Base-by-base conservation (phyloP, 2,797 vertebrate species). In the Natrix natrix region DNA sequence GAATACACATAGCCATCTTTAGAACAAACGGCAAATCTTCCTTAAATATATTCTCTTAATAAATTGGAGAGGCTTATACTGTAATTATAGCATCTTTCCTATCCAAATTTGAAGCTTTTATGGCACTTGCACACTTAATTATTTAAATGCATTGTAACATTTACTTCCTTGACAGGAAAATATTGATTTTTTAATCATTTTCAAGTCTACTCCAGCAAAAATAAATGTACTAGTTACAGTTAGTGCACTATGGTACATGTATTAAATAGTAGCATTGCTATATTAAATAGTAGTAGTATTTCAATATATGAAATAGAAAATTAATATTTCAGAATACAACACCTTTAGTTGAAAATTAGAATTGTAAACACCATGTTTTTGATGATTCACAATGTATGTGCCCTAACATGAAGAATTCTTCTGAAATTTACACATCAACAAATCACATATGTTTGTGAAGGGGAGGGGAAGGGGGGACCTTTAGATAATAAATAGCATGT, bases 121-220 rank as follows among this genome's bases (percentile, higher is more conserved):
- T 97, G 96, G 93, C 95, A 95, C 97, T 97, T 97, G 95, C 95
- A 96, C 97, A 98, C 98, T 98, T 98, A 98, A 97, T 97, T 97
- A 97, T 98, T 98, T 98, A 98, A 97, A 98, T 97, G 97, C 97
- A 98, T 98, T 97, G 98, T 98, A 98, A 98, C 97, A 97, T 97
- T 98, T 97, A 97, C 97, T 98, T 98, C 97, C 97, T 96, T 98
- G 98, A 99, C 98, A 99, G 98, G 97, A 97, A 98, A 98, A 97
- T 99, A 99, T 99, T 99, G 99, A 99, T 99, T 99, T 99, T 98
- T 98, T 98, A 98, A 99, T 99, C 98, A 99, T 99, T 98, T 98
- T 98, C 98, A 98, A 98, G 98, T 98, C 98, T 98, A 98, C 97
- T 98, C 98, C 97, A 98, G 98, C 98, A 98, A 98, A 99, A 99